Base-by-base conservation (phyloP, 1,140 invertebrate species). In the Leptopilina boulardi region DNA sequence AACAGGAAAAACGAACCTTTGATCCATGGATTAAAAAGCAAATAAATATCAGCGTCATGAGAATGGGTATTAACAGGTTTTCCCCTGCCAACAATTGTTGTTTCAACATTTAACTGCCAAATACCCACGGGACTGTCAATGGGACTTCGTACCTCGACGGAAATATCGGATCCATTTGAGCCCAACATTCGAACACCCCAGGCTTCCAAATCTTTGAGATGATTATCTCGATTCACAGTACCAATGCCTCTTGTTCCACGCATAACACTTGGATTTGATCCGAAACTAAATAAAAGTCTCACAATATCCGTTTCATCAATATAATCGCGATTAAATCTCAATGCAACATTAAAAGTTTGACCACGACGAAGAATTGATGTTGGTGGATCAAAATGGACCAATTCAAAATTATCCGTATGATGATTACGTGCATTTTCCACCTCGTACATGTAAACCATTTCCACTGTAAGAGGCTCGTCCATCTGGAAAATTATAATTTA, bases 21-120 rank as follows among this genome's bases (percentile, higher is more conserved):
- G 79, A 93, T 92, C 96, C 96, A 97, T 2, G 96, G 95, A 89
- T 97, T 97, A 87, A 96, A 97, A 3, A 97, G 90, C n/a, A 97
- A 89, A 87, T 95, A 97, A 54, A 97, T 89, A 34, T 89, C 86
- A 11, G 80, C 88, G 0, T 89, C 86, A 34, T 85, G 86, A 21
- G 82, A 84, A 54, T 85, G 86, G 11, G 77, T 82, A 71, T 84
- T 86, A 1, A 88, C 86, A 0, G 83, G 66, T 15, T 73, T 23
- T 44, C 73, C 83, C 38, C 83, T 84, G 0, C 82, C 83, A 0
- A 85, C n/a, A 6, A 77, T 85, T 0, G 84, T 89, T 0, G 88
- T 91, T 71, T 91, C 89, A 9, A 91, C 79, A 19, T 89, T 88
- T 5, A 91, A 77, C 19, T 89, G 84, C 89, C 89, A 91, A 18